A percentile compares a stretch with the other conserved stretches of the same genome.
phyloP scores from a whole-genome alignment of 2,113 vertebrate genomes.

The Phocoena sinus region DNA sequence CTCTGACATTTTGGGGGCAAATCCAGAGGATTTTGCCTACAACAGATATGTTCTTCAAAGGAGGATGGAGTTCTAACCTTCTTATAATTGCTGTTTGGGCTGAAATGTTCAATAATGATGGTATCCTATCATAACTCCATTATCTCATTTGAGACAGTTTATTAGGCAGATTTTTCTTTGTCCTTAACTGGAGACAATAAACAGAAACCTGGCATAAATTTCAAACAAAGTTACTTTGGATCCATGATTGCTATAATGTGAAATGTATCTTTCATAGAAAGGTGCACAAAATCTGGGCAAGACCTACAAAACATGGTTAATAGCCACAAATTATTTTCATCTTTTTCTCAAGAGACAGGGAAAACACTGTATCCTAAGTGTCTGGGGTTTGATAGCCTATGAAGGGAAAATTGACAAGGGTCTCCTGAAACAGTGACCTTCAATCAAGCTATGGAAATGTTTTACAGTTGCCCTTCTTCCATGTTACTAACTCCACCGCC shows the following conservation, averaged over 20 bases:
- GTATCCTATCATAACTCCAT: background rate
- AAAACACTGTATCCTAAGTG: background rate
- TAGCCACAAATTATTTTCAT: background rate
- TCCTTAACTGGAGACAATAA: background rate
- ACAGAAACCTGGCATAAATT: background rate
- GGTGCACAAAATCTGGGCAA: background rate
- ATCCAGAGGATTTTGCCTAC: background rate
- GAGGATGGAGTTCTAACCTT: background rate
- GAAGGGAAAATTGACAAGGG: background rate
- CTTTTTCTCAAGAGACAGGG: background rate
- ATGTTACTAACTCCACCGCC: background rate
- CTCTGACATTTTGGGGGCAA: background rate
- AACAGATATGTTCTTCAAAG: background rate
- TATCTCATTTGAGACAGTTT: background rate
- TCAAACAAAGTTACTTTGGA: background rate
- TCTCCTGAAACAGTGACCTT: background rate
- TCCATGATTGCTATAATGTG: background rate
- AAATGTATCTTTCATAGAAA: constrained; percentile 8
- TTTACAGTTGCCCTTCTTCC: background rate
- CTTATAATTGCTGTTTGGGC: background rate
- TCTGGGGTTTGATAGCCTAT: background rate
- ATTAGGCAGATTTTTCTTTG: background rate
- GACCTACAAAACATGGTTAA: background rate
- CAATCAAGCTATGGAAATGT: background rate
- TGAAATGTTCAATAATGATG: background rate